A percentile compares a stretch with the other conserved stretches of the same genome.
Conservation (phyloP, 2,888 invertebrate species). For the Chaetogeoica ovagalla region DNA sequence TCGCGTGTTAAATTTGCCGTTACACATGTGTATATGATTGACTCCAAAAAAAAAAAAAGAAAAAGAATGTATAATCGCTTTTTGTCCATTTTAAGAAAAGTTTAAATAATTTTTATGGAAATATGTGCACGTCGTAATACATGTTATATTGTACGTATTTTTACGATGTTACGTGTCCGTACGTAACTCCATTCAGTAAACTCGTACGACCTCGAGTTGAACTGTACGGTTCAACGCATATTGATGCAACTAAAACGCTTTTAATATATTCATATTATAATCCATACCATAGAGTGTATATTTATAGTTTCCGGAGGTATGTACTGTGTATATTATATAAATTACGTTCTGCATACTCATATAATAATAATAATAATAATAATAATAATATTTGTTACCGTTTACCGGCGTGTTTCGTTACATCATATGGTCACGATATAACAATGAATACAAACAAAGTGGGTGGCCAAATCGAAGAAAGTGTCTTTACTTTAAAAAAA, state of each 20-base stretch:
- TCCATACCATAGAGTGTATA: not conserved
- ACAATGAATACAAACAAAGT: conserved; percentile 40
- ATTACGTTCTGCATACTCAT: not conserved
- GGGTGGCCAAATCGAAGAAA: conserved; percentile 14
- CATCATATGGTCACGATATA: conserved; percentile 19
- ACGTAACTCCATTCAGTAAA: conserved; percentile 14
- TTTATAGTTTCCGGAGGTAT: conserved; percentile 42
- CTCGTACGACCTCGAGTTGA: conserved; percentile 14
- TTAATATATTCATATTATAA: not conserved
- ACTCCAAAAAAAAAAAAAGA: not conserved
- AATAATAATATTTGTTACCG: conserved; percentile 22
- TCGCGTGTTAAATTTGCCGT: too few species aligned
- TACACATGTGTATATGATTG: not conserved
- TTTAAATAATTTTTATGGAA: not conserved
- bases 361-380: not conserved
- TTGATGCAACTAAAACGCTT: conserved; percentile 22
- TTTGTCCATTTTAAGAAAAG: not conserved
- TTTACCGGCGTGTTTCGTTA: conserved; percentile 41
- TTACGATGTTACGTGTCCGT: not conserved
- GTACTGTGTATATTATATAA: not conserved
- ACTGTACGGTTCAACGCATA: conserved; percentile 27
- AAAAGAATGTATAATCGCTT: not conserved
- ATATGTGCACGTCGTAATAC: not conserved
- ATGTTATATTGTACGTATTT: too few species aligned
- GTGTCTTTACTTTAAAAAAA: not conserved